Evolutionary conservation across 2,888 invertebrate genomes (phyloP), one percentile per base, ranked within the genome.

Genomic region (Xanthorhoe spadicearia): DNA sequence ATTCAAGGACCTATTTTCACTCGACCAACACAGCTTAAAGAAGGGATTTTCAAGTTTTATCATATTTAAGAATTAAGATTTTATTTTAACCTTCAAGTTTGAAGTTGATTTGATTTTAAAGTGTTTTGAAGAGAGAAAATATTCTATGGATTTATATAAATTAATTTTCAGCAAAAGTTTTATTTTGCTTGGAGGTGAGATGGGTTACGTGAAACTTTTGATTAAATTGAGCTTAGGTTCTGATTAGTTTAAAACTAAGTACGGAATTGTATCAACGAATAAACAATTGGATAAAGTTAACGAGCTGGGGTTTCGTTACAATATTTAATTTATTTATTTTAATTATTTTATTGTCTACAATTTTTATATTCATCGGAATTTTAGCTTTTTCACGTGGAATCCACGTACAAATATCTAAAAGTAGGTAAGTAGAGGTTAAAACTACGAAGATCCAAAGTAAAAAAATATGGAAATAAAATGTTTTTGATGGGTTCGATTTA

Each of bases 51-150:
- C 32, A 7, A 32, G 32, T 7, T 32, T 32, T 32, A 38, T 38
- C 10, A 32, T 32, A 32, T 13, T 38, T 5, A 13, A 38, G 9
- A 10, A 38, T 10, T 38, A 38, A 13, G 53, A 50, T 19, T 53
- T 61, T 49, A 28, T 28, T 28, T 43, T 62, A 51, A 58, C 32
- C 61, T 49, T 57, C 10, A 50, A 62, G 50, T 62, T 53, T 62
- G 50, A 54, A 58, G 58, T 62, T 66, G 58, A 66, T 66, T 62
- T 58, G 50, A 58, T 66, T 50, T 61, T 53, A 28, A 66, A 61
- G 49, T 56, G 57, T 49, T 66, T 54, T 43, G 13, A 43, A 43
- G 38, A 43, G 38, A 13, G n/a, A 18, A n/a, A 58, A 10, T 57
- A 32, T 46, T 57, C 17, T 35, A 35, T 49, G 19, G 23, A 48